phyloP scores from a whole-genome alignment of 2,888 invertebrate species.

The Nymphalis polychloros region DNA sequence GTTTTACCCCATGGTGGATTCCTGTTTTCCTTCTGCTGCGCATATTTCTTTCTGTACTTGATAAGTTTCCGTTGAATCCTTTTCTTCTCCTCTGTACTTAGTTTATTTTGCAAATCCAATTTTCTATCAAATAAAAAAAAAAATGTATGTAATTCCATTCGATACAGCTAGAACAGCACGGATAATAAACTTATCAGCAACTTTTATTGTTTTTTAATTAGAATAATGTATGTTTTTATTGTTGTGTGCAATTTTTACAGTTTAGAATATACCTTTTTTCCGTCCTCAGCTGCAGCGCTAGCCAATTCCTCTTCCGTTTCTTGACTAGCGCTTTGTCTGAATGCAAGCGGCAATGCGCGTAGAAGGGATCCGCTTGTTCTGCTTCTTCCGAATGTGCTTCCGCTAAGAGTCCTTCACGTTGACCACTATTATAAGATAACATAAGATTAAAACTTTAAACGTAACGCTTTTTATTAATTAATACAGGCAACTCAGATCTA shows the following conservation, averaged over 20 bases:
- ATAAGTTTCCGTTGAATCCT: slow-evolving; percentile 90
- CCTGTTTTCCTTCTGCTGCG: slow-evolving; percentile 86
- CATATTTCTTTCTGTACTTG: slow-evolving; percentile 92
- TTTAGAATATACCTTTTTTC: slow-evolving; percentile 77
- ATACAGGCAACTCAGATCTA: no score
- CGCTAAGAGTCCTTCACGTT: slow-evolving; percentile 94
- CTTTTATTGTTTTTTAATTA: no score
- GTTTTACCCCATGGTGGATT: slow-evolving; percentile 91
- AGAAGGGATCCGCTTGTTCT: slow-evolving; percentile 97
- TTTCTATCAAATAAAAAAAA: slow-evolving; percentile 56
- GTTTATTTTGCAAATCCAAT: slow-evolving; percentile 83
- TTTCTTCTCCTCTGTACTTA: slow-evolving; percentile 85
- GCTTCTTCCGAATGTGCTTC: slow-evolving; percentile 95
- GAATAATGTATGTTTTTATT: no score
- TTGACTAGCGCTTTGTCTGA: slow-evolving; percentile 94
- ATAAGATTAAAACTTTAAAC: no score
- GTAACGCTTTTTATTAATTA: no score
- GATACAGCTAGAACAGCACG: not conserved
- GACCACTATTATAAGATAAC: slow-evolving; percentile 84
- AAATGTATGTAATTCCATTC: not conserved
- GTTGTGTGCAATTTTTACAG: no score
- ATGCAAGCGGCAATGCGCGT: slow-evolving; percentile 97
- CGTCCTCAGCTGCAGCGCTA: slow-evolving; percentile 91
- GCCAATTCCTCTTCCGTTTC: slow-evolving; percentile 90
- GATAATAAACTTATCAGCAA: no score